Percentiles rank a stretch among this genome's conserved stretches.
phyloP scores from a whole-genome alignment of 2,113 vertebrate genomes.

The Chloebia gouldiae region DNA sequence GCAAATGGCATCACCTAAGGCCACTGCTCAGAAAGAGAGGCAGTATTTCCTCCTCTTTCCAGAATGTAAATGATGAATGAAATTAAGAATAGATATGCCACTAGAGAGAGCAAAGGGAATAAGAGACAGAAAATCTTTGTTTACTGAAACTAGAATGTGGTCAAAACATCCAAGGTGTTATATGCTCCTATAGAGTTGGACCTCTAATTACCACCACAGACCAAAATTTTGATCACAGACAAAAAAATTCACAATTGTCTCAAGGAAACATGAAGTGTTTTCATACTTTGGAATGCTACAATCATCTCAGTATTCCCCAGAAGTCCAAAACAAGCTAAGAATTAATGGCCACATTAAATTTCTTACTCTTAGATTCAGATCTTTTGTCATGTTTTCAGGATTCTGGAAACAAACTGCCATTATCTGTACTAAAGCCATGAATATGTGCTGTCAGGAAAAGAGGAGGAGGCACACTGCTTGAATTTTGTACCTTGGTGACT shows the following conservation, averaged over 20 bases:
- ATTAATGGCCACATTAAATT: background rate
- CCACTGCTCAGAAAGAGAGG: background rate
- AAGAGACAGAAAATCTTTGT: background rate
- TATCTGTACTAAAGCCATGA: background rate
- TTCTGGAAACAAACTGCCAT: background rate
- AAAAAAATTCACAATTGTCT: background rate
- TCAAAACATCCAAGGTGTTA: background rate
- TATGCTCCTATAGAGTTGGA: background rate
- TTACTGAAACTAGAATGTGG: background rate
- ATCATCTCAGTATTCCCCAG: background rate
- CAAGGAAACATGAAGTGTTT: background rate
- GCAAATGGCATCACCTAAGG: background rate
- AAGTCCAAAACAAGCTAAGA: background rate
- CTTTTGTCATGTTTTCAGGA: background rate
- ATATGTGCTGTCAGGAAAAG: background rate
- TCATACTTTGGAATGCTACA: background rate
- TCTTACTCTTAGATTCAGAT: background rate
- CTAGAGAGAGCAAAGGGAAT: background rate
- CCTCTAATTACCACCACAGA: background rate
- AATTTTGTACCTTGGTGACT: background rate
- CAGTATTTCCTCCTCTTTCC: background rate
- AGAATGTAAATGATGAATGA: background rate
- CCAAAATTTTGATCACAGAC: background rate
- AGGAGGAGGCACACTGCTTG: background rate
- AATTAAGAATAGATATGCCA: background rate